These are phyloP conservation scores for Rafetus swinhoei DNA, from an alignment of 2,113 vertebrate genomes.

Conservation along the genomic window DNA sequence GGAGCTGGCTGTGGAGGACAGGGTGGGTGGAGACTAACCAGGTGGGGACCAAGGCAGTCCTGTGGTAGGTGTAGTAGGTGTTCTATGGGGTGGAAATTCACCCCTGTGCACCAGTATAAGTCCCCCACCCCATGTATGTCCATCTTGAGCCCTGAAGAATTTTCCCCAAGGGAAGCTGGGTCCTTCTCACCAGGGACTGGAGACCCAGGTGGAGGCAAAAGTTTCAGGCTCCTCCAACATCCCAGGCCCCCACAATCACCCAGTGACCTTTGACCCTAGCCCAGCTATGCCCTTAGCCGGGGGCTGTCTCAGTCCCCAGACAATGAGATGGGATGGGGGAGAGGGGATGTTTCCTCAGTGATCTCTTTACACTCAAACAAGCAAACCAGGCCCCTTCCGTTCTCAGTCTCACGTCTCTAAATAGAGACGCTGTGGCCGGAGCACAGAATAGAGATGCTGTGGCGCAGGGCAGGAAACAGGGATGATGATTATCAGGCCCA, in stretches of 20 bases:
- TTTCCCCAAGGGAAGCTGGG: not conserved
- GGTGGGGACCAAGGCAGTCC: not conserved
- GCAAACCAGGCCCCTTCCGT: not conserved
- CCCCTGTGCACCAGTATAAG: too few species aligned
- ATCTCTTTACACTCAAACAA: not conserved
- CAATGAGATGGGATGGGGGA: not conserved
- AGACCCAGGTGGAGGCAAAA: too few species aligned
- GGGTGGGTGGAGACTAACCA: not conserved
- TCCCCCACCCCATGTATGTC: not conserved
- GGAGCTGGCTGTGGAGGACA: too few species aligned
- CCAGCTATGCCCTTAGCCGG: not conserved
- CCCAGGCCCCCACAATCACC: too few species aligned
- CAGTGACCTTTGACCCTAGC: not conserved
- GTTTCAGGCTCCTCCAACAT: too few species aligned
- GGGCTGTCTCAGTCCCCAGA: not conserved
- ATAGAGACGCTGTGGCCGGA: not conserved
- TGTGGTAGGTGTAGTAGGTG: too few species aligned
- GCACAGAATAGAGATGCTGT: not conserved
- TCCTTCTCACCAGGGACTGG: not conserved
- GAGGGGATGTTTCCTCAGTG: fast-evolving
- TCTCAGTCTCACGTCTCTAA: not conserved
- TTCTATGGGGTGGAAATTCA: not conserved
- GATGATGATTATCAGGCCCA: not conserved
- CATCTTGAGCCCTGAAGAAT: not conserved
- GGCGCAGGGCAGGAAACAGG: not conserved